Percentiles rank a stretch among this genome's conserved stretches.
These are phyloP conservation scores for Callipepla californica DNA, from an alignment of 2,113 vertebrate genomes.

Conservation along the genomic window DNA sequence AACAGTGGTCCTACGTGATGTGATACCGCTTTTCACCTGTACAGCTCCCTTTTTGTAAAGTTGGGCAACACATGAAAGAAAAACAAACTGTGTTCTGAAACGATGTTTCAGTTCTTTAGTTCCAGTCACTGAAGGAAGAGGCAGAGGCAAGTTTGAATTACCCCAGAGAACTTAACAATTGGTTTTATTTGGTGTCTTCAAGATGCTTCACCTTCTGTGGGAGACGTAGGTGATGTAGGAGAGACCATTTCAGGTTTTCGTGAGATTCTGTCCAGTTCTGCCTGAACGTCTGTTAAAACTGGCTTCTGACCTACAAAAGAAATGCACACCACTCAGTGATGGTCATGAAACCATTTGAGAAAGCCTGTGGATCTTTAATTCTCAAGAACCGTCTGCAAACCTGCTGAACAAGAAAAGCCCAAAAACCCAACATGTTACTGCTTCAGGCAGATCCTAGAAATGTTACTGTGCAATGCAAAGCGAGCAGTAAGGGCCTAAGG, in stretches of 20 bases:
- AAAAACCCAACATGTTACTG: background rate
- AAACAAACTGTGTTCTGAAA: conserved; percentile 73
- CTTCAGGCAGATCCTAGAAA: background rate
- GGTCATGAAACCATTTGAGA: background rate
- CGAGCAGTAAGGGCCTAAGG: background rate
- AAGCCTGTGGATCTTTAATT: background rate
- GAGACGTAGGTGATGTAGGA: conserved; percentile 85
- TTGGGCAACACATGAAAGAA: conserved; percentile 71
- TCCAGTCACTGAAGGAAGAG: conserved; percentile 83
- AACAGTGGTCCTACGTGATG: conserved; percentile 66
- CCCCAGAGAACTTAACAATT: conserved; percentile 75
- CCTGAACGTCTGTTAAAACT: conserved; percentile 96
- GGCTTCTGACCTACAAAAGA: conserved; percentile 89
- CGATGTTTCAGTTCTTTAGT: conserved; percentile 76
- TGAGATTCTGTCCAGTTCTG: conserved; percentile 96
- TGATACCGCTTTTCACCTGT: conserved; percentile 59
- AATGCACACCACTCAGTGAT: background rate
- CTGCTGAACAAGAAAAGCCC: background rate
- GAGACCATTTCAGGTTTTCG: conserved; percentile 90
- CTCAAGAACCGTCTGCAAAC: background rate
- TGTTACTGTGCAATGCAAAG: background rate
- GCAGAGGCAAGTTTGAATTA: conserved; percentile 81
- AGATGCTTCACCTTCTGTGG: conserved; percentile 92
- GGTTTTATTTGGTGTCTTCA: conserved; percentile 89
- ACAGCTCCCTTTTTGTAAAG: conserved; percentile 76